Percentiles rank a stretch among this genome's conserved stretches.
Evolutionary conservation across 2,797 vertebrate genomes (phyloP).

Genomic region (Garrulus glandarius): DNA sequence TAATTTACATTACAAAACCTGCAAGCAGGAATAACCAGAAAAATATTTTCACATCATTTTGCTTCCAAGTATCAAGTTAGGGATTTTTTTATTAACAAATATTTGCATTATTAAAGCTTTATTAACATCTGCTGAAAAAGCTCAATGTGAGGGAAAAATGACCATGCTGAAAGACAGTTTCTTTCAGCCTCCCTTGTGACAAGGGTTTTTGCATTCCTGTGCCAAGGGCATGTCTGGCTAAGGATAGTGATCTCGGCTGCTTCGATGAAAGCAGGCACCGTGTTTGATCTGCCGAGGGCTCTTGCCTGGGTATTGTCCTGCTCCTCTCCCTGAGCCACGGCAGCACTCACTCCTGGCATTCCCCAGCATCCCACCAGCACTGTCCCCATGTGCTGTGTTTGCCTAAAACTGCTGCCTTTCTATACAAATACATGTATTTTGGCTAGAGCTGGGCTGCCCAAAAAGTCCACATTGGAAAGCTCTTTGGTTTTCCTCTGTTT

Average conservation of each 20-base stretch:
- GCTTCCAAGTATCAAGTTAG: not conserved
- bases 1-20: not conserved
- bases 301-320: constrained; percentile 27
- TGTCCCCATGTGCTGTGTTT: not conserved
- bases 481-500: not conserved
- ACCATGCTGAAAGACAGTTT: not conserved
- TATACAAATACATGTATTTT: not conserved
- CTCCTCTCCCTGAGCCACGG: not conserved
- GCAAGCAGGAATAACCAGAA: not conserved
- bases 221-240: not conserved
- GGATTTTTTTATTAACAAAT: not conserved
- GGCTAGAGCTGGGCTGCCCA: not conserved
- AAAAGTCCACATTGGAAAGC: fast-evolving
- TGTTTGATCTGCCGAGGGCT: constrained; percentile 14
- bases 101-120: constrained; percentile 4
- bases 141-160: not conserved
- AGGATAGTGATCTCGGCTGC: constrained; percentile 27
- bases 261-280: constrained; percentile 47
- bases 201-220: not conserved
- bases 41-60: not conserved
- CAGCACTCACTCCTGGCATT: not conserved
- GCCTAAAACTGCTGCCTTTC: not conserved
- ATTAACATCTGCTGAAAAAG: constrained; percentile 54
- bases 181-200: not conserved
- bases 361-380: not conserved